Evolutionary conservation across 2,888 invertebrate genomes (phyloP).

Genomic region (Lepidochitona cinerea): DNA sequence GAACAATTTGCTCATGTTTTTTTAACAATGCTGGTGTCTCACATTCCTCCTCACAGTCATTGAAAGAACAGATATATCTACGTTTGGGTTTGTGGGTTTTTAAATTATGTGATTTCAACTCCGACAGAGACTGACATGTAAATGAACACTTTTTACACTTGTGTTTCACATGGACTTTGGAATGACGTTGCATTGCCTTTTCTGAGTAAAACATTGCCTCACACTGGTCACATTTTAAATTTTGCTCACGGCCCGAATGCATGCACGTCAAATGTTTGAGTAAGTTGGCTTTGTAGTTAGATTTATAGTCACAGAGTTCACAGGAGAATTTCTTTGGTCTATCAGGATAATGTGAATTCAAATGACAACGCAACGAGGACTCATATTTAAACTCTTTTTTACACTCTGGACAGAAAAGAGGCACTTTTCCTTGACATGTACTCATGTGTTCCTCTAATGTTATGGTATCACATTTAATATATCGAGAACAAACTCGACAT

Average conservation of each 20-base stretch:
- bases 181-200: slow-evolving; percentile 59
- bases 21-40: slow-evolving; percentile 56
- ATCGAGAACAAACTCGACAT: slow-evolving; percentile 63
- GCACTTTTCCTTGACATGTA: slow-evolving; percentile 59
- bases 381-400: slow-evolving; percentile 66
- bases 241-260: slow-evolving; percentile 44
- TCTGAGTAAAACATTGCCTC: slow-evolving; percentile 62
- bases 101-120: slow-evolving; percentile 56
- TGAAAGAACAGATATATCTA: slow-evolving; percentile 58
- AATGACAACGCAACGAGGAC: slow-evolving; percentile 60
- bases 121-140: slow-evolving; percentile 58
- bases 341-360: slow-evolving; percentile 61
- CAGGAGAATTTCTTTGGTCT: slow-evolving; percentile 60
- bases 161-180: slow-evolving; percentile 56
- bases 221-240: slow-evolving; percentile 49
- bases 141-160: slow-evolving; percentile 61
- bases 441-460: slow-evolving; percentile 62
- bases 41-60: slow-evolving; percentile 61
- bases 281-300: slow-evolving; percentile 63
- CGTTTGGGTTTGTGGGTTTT: slow-evolving; percentile 55
- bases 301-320: slow-evolving; percentile 56
- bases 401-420: slow-evolving; percentile 63
- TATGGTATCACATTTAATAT: slow-evolving; percentile 53
- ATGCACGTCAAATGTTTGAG: slow-evolving; percentile 62
- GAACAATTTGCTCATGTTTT: slow-evolving; percentile 60